These are phyloP conservation scores for Eulemur coronatus DNA, from an alignment of 2,797 vertebrate genomes.

Conservation along the genomic window DNA sequence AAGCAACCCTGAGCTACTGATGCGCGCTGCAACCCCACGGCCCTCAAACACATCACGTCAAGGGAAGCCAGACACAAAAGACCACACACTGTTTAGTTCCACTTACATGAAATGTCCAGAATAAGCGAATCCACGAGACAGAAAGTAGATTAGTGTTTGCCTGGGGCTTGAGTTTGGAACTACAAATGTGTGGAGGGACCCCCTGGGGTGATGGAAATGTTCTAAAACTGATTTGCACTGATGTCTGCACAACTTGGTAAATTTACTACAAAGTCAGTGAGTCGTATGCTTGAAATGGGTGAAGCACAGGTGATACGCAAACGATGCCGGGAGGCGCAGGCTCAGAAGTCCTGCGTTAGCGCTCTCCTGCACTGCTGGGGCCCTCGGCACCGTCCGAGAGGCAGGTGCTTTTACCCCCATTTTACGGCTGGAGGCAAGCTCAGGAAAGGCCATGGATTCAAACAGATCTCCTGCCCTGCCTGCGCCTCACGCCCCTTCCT, in stretches of 20 bases:
- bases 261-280: not conserved
- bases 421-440: not conserved
- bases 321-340: not conserved
- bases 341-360: rapidly evolving
- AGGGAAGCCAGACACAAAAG: not conserved
- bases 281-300: not conserved
- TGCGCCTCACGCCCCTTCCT: rapidly evolving
- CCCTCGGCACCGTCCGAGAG: not conserved
- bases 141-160: not conserved
- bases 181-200: not conserved
- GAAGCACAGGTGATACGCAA: not conserved
- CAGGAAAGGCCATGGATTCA: not conserved
- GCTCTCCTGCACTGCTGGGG: rapidly evolving
- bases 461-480: not conserved
- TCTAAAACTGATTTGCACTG: not conserved
- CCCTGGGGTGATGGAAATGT: not conserved
- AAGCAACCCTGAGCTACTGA: not conserved
- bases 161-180: not conserved
- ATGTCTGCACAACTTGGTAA: not conserved
- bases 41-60: not conserved
- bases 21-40: not conserved
- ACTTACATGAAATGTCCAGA: not conserved
- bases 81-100: too few species aligned
- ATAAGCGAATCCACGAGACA: not conserved
- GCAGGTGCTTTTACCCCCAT: not conserved